Percentiles rank a stretch among this genome's conserved stretches.
phyloP scores from a whole-genome alignment of 2,797 vertebrate genomes.

The Sebastes cheni region DNA sequence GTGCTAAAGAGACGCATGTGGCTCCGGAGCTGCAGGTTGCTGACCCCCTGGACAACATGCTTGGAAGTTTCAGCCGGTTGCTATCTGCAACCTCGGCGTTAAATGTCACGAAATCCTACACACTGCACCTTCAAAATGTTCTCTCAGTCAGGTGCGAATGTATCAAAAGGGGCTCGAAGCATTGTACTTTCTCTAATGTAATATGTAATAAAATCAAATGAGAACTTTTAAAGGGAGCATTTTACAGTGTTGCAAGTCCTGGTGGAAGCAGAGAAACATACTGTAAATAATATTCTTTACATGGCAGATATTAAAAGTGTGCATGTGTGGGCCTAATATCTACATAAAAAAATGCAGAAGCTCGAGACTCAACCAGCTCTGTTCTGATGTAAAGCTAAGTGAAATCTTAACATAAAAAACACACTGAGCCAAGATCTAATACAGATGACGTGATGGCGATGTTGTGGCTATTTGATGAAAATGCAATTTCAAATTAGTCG shows the following conservation, averaged over 20 bases:
- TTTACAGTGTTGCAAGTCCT: not conserved
- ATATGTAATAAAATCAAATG: not conserved
- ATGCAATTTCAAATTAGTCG: not conserved
- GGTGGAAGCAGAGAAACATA: not conserved
- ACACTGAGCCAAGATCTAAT: not conserved
- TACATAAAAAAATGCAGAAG: not conserved
- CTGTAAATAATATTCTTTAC: not conserved
- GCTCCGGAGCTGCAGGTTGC: too few relatives aligned
- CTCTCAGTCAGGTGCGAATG: not conserved
- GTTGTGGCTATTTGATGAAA: not conserved
- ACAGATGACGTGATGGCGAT: not conserved
- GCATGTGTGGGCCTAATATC: not conserved
- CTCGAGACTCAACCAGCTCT: not conserved
- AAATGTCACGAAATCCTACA: too few relatives aligned
- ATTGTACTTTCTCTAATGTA: not conserved
- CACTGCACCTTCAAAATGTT: not conserved
- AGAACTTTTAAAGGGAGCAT: not conserved
- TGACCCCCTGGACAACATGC: fast-evolving
- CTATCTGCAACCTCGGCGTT: too few relatives aligned
- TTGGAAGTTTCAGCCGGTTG: too few relatives aligned
- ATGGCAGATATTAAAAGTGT: not conserved
- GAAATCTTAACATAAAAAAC: not conserved
- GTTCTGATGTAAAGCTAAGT: not conserved
- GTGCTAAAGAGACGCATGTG: fast-evolving
- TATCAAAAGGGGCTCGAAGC: not conserved